phyloP scores from a whole-genome alignment of 2,888 invertebrate species.

The Abrostola triplasia region DNA sequence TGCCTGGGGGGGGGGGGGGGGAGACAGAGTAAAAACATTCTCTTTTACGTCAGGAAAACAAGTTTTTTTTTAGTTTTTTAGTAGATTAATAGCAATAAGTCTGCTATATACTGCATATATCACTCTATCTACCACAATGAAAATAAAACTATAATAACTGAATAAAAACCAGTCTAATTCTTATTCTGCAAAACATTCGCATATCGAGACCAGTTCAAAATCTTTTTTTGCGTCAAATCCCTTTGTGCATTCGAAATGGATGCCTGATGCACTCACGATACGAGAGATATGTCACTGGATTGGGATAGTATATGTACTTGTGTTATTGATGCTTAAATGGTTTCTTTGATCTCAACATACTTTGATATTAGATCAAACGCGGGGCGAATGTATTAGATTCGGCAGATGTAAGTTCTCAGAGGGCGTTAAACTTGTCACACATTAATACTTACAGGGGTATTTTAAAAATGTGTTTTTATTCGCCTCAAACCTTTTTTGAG shows the following conservation, averaged over 20 bases:
- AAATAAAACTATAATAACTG: too few relatives aligned
- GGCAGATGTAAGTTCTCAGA: slow-evolving; percentile 40
- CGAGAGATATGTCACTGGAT: neutral
- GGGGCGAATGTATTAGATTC: slow-evolving; percentile 37
- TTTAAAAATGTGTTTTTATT: neutral
- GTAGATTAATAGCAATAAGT: too few relatives aligned
- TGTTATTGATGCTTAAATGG: slow-evolving; percentile 25
- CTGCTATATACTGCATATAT: too few relatives aligned
- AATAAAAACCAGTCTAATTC: too few relatives aligned
- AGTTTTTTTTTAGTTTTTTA: too few relatives aligned
- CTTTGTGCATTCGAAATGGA: neutral
- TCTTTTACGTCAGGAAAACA: too few relatives aligned
- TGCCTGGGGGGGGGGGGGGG: too few relatives aligned
- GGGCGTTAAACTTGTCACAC: slow-evolving; percentile 30
- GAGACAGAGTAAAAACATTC: too few relatives aligned
- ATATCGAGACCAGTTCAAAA: too few relatives aligned
- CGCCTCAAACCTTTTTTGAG: too few relatives aligned
- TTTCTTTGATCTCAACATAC: slow-evolving; percentile 32
- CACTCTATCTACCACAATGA: too few relatives aligned
- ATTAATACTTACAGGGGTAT: neutral
- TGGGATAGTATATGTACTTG: neutral
- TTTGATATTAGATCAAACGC: slow-evolving; percentile 41
- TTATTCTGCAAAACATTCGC: too few relatives aligned
- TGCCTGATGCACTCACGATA: neutral
- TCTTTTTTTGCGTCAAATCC: neutral